Evolutionary conservation across 2,113 vertebrate species (phyloP), one percentile per base, ranked within the genome.

Genomic region (Elachura formosa): DNA sequence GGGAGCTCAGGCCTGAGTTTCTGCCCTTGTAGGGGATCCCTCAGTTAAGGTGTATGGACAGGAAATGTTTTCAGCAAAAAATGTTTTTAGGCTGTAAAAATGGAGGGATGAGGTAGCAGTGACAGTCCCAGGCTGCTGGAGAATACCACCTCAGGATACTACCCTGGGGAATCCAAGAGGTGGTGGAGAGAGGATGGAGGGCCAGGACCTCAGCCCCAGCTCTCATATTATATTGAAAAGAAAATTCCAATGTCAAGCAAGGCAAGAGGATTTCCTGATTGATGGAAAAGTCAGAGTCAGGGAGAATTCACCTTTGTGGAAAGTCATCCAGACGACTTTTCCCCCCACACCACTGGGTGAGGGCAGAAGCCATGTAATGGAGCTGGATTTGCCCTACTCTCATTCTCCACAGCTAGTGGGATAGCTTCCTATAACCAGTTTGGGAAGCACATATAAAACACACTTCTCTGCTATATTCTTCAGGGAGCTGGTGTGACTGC

Each of bases 381-480:
- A 74, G 38, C 29, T 54, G 41, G 26, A 78, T 59, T 29, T 87
- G 13, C 15, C 22, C 20, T 12, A 26, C 4, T n/a, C 11, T 84
- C 11, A 8, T 64, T 12, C n/a, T 82, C 19, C 2, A 6, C 6
- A 75, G 16, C 22, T 75, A 29, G 7, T 2, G 4, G 31, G 19
- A 29, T 14, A 29, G 1, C 26, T 49, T 54, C 45, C 40, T 38
- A n/a, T 6, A 68, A 16, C 18, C 34, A 38, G 9, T 13, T 14
- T 67, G n/a, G 29, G 56, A 80, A 89, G 36, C 40, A 46, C 14
- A 18, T n/a, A 10, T 5, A 51, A 59, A 93, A 26, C 52, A 85
- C 22, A 24, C 2, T 18, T 51, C 3, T 1, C 31, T 79, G 55
- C 18, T 38, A 0, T 2, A 0, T 9, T 31, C 26, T 38, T 45